Base-by-base conservation (phyloP, 2,888 invertebrate genomes). In the Podotricha telesiphe region DNA sequence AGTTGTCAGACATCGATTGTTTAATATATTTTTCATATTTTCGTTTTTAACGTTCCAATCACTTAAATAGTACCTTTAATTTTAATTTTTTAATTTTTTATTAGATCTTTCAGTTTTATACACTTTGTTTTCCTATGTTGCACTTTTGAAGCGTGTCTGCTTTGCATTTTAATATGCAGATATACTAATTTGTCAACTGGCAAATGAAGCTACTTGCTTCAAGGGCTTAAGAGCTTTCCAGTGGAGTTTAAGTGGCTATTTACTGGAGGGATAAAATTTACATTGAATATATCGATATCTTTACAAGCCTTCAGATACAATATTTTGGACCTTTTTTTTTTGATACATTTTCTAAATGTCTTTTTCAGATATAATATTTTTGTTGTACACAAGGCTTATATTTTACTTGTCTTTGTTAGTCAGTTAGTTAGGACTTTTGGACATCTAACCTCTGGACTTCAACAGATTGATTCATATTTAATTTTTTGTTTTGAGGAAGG, bases 161-260 rank as follows among this genome's bases (percentile, higher is more conserved):
- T 37, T 58, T 58, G 20, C 58, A 4, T 58, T 42, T 58, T 58
- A 42, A 58, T 42, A 42, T 59, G 45, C 10, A 59, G 42, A 59
- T 8, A 59, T 15, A 28, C 59, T 45, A 59, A 59, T 59, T 59
- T 45, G n/a, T 22, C 45, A 45, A 22, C n/a, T 59, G 22, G 45
- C 59, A 59, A 59, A 59, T 45, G 59, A 45, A 22, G 45, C 45
- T n/a, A 45, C 22, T 45, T 45, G 6, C 10, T 22, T 22, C n/a
- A 45, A 59, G 59, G 45, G 59, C 34, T 11, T 11, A 17, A 55
- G 37, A 17, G 34, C 59, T 45, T 45, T 45, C 22, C n/a, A 28
- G 42, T 17, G 22, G n/a, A 45, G 42, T 22, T 59, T n/a, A 59
- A 59, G 59, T 28, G 28, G 59, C n/a, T 22, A 59, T 45, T 45